These are phyloP conservation scores for Protosalanx chinensis DNA, from an alignment of 2,797 vertebrate species.

Conservation along the genomic window DNA sequence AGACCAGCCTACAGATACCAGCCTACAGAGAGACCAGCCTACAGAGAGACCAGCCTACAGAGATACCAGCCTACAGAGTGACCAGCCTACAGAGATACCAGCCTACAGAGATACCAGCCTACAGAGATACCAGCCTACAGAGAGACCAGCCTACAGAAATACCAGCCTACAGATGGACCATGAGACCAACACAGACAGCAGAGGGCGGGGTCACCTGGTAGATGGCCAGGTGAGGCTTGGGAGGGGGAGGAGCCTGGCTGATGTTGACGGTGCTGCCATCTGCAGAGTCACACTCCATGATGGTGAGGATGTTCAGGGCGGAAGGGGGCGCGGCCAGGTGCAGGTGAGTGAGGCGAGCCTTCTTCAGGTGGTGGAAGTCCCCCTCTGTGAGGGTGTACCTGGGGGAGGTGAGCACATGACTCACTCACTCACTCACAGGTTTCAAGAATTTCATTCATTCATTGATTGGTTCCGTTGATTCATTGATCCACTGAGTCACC, in stretches of 20 bases:
- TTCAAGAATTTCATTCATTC: too few relatives aligned
- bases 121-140: too few relatives aligned
- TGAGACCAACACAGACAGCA: too few relatives aligned
- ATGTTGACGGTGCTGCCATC: conserved; percentile 82
- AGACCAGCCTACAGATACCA: too few relatives aligned
- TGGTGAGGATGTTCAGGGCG: conserved; percentile 91
- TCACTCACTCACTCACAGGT: too few relatives aligned
- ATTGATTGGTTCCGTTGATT: too few relatives aligned
- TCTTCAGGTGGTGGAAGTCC: conserved; percentile 96
- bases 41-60: too few relatives aligned
- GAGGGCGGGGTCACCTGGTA: conserved; percentile 80
- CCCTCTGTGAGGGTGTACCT: conserved; percentile 97
- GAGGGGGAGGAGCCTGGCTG: conserved; percentile 60
- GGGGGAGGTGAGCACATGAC: neutral
- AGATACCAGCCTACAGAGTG: too few relatives aligned
- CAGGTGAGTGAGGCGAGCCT: conserved; percentile 89
- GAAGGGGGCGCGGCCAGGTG: conserved; percentile 76
- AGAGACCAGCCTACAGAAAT: neutral
- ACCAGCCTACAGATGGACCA: neutral
- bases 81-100: too few relatives aligned
- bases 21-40: too few relatives aligned
- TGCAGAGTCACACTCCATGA: conserved; percentile 89
- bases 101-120: too few relatives aligned
- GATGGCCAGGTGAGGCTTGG: conserved; percentile 82
- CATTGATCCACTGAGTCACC: too few relatives aligned